Conservation (phyloP, 2,797 vertebrate genomes). For the Schizothorax lantsangensis region DNA sequence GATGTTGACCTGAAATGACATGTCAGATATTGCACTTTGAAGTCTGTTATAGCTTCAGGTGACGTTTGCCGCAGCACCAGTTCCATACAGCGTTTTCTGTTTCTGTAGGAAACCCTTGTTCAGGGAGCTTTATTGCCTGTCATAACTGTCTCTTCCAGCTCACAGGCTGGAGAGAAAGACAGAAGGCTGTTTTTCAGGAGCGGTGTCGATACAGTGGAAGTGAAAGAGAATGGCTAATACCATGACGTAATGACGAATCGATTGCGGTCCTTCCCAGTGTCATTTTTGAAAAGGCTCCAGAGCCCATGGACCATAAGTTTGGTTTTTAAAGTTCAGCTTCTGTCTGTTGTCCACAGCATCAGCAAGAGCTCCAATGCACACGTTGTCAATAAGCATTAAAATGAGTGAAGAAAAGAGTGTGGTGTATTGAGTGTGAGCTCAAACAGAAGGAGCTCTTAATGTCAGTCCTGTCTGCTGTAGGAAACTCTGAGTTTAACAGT, state of each 20-base stretch:
- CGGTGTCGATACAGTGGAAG: slow-evolving; percentile 48
- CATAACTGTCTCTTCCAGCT: slow-evolving; percentile 28
- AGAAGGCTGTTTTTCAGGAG: slow-evolving; percentile 17
- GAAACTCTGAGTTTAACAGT: neutral
- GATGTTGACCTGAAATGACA: neutral
- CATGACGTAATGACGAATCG: slow-evolving; percentile 73
- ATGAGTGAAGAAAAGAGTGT: slow-evolving; percentile 15
- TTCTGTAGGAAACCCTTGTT: neutral
- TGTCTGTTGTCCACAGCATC: slow-evolving; percentile 8
- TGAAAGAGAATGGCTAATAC: slow-evolving; percentile 65
- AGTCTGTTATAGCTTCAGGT: neutral
- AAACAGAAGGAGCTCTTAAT: slow-evolving; percentile 25
- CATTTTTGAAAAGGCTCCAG: slow-evolving; percentile 57
- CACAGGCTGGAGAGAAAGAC: neutral
- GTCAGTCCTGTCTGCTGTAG: slow-evolving; percentile 5
- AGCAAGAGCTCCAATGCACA: neutral
- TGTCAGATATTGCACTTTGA: neutral
- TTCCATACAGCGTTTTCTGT: neutral
- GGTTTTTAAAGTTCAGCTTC: slow-evolving; percentile 18
- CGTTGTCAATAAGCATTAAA: slow-evolving; percentile 34
- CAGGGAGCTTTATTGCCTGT: slow-evolving; percentile 41
- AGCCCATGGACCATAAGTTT: slow-evolving; percentile 9
- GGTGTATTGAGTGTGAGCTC: slow-evolving; percentile 12
- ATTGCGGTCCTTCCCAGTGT: slow-evolving; percentile 61
- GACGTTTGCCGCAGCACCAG: neutral